These are phyloP conservation scores for Lamprotornis superbus DNA, from an alignment of 2,113 vertebrate genomes.

Conservation along the genomic window DNA sequence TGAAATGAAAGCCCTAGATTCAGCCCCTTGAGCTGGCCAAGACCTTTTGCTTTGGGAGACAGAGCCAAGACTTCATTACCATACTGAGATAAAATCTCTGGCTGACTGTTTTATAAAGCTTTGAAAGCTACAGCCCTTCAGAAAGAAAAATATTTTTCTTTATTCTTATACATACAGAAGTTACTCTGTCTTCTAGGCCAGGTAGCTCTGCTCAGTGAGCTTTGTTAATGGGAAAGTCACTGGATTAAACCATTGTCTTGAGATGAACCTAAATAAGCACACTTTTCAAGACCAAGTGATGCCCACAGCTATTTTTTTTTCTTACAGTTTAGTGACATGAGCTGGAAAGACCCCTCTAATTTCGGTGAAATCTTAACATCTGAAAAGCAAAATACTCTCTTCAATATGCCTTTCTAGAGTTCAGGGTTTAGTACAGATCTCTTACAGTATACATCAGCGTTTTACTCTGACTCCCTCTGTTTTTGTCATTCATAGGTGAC, in stretches of 20 bases:
- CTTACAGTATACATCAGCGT: neutral
- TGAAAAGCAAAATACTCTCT: neutral
- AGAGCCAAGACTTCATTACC: neutral
- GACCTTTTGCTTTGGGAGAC: neutral
- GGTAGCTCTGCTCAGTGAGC: neutral
- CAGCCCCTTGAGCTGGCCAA: neutral
- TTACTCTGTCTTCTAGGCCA: neutral
- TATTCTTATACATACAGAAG: neutral
- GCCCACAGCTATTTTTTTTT: neutral
- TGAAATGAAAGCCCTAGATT: neutral
- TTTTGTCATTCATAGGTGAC: neutral
- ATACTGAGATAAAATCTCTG: constrained; percentile 33
- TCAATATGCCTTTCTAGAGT: neutral
- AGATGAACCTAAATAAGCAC: neutral
- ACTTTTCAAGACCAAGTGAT: neutral
- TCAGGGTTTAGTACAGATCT: neutral
- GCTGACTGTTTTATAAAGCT: neutral
- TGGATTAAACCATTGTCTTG: neutral
- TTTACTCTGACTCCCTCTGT: neutral
- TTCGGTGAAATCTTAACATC: neutral
- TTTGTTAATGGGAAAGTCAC: neutral
- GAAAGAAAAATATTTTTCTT: neutral
- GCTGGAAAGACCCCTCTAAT: neutral
- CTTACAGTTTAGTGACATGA: neutral
- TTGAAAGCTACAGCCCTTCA: neutral